Evolutionary conservation across 53 echinoderm and acorn worm genomes (phyloP).

Genomic region (Astropecten irregularis): DNA sequence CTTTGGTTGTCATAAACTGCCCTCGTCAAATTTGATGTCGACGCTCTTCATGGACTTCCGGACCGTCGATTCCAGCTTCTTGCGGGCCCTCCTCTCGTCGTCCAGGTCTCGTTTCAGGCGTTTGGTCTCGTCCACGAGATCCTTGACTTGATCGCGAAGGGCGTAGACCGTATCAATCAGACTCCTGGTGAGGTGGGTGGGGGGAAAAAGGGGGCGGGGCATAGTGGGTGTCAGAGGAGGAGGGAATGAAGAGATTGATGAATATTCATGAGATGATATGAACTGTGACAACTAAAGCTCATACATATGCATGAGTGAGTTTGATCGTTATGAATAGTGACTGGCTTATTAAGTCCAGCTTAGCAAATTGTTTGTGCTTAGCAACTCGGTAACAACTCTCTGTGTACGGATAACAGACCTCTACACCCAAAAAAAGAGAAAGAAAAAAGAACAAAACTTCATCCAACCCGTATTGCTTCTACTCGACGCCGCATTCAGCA

Average conservation of each 20-base stretch:
- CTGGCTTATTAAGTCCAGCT: too few relatives aligned
- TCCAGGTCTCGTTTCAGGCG: constrained; percentile 83
- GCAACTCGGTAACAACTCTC: too few relatives aligned
- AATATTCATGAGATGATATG: not conserved
- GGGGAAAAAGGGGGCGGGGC: not conserved
- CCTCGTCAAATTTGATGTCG: constrained; percentile 64
- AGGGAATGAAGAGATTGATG: not conserved
- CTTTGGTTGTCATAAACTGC: constrained; percentile 44
- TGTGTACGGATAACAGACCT: too few relatives aligned
- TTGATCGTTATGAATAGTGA: too few relatives aligned
- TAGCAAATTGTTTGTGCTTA: too few relatives aligned
- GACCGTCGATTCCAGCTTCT: constrained; percentile 88
- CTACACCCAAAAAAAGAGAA: too few relatives aligned
- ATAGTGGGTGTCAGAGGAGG: not conserved
- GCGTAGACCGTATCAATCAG: constrained; percentile 99
- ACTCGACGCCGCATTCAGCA: too few relatives aligned
- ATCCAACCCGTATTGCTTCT: too few relatives aligned
- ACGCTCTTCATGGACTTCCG: constrained; percentile 91
- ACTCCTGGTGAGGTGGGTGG: constrained; percentile 65
- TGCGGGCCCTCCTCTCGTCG: constrained; percentile 85
- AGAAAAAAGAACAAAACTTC: too few relatives aligned
- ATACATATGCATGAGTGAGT: too few relatives aligned
- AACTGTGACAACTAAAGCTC: not conserved
- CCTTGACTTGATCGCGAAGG: constrained; percentile 96
- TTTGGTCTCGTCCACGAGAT: constrained; percentile 95